These are phyloP conservation scores for Labeo catla DNA, from an alignment of 2,113 vertebrate genomes.

Conservation along the genomic window DNA sequence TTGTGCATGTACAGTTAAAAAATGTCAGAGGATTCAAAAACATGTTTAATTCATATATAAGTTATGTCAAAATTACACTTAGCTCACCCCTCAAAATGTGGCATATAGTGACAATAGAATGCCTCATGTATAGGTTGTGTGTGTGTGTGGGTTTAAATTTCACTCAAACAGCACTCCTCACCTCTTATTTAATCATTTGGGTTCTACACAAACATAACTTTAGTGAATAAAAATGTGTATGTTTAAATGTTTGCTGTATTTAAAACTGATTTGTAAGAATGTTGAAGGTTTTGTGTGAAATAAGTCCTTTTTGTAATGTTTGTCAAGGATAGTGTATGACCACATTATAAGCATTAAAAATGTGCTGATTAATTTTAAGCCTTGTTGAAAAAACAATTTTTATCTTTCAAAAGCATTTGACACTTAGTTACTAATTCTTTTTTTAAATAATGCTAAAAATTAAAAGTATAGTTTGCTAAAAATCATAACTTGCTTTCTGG, in stretches of 20 bases:
- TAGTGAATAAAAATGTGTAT: background rate
- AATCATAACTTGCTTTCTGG: conserved; percentile 41
- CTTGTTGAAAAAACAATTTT: conserved; percentile 11
- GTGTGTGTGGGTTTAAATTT: too few species aligned
- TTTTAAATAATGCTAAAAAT: background rate
- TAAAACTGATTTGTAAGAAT: background rate
- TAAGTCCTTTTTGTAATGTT: background rate
- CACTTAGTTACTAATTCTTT: background rate
- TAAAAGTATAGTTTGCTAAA: conserved; percentile 7
- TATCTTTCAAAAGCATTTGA: background rate
- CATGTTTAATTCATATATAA: conserved; percentile 4
- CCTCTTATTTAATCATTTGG: background rate
- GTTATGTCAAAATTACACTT: background rate
- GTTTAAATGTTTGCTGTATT: background rate
- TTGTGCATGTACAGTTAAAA: background rate
- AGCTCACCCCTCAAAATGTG: background rate
- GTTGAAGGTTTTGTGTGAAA: background rate
- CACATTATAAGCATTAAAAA: background rate
- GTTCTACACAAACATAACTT: background rate
- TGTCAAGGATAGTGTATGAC: background rate
- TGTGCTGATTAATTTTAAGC: background rate
- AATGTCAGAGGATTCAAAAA: background rate
- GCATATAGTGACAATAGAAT: background rate
- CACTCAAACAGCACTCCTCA: background rate
- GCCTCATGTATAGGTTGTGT: background rate